These are phyloP conservation scores for Parnassius orleans DNA, from an alignment of 2,888 invertebrate species.

Conservation along the genomic window DNA sequence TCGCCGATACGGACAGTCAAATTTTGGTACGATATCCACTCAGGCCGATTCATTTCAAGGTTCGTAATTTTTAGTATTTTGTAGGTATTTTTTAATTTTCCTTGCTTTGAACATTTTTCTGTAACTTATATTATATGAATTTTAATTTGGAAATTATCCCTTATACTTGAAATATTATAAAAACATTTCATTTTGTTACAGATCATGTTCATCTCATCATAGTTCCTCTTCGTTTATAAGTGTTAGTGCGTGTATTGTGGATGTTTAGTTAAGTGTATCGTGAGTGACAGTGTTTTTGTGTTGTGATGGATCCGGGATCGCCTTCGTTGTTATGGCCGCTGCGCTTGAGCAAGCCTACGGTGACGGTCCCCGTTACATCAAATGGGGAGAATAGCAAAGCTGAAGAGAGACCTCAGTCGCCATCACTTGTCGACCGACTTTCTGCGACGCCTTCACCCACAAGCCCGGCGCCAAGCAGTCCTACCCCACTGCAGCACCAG, in stretches of 20 bases:
- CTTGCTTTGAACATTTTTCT: conserved; percentile 59
- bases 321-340: conserved; percentile 74
- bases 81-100: conserved; percentile 64
- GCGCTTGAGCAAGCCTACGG: conserved; percentile 71
- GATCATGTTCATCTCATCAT: conserved; percentile 79
- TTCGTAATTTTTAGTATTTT: conserved; percentile 76
- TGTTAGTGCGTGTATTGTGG: conserved; percentile 69
- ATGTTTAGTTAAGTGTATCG: conserved; percentile 56
- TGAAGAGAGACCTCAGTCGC: conserved; percentile 70
- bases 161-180: conserved; percentile 38
- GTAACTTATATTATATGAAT: conserved; percentile 28
- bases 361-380: conserved; percentile 44
- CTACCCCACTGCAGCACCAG: conserved; percentile 64
- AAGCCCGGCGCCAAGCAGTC: conserved; percentile 61
- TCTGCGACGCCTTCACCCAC: conserved; percentile 55
- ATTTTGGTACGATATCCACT: conserved; percentile 82
- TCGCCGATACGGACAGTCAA: conserved; percentile 76
- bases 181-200: conserved; percentile 65
- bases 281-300: conserved; percentile 68
- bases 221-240: conserved; percentile 71
- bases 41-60: conserved; percentile 79
- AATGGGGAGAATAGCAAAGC: conserved; percentile 58
- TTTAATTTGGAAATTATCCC: conserved; percentile 33
- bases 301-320: conserved; percentile 77
- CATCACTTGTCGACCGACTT: conserved; percentile 65